These are phyloP conservation scores for Percina caprodes DNA, from an alignment of 2,113 vertebrate species.

Conservation along the genomic window DNA sequence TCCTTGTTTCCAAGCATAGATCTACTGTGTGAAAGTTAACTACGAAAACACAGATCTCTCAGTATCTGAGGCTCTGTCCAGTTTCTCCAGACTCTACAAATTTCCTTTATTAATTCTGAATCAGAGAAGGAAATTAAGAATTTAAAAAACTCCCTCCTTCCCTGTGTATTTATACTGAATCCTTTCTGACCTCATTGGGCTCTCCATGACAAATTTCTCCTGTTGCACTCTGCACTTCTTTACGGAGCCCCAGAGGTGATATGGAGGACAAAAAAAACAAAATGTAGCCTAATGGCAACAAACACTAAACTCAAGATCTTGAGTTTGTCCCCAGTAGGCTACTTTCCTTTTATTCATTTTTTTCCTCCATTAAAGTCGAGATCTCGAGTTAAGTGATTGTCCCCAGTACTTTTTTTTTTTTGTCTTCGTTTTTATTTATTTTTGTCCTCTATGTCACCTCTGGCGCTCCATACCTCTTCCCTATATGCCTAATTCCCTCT, in stretches of 20 bases:
- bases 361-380: too few relatives aligned
- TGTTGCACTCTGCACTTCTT: neutral
- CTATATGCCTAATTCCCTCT: neutral
- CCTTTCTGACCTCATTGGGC: conserved; percentile 17
- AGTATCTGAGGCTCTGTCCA: conserved; percentile 32
- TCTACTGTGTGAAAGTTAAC: neutral
- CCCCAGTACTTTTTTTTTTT: too few relatives aligned
- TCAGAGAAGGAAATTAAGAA: conserved; percentile 44
- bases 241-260: too few relatives aligned
- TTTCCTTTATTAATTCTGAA: conserved; percentile 76
- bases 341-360: too few relatives aligned
- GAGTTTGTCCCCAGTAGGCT: too few relatives aligned
- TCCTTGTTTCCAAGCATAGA: conserved; percentile 10
- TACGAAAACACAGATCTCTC: conserved; percentile 15
- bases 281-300: too few relatives aligned
- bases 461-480: neutral
- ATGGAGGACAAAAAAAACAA: too few relatives aligned
- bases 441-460: too few relatives aligned
- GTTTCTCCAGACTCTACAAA: conserved; percentile 57
- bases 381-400: too few relatives aligned
- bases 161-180: neutral
- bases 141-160: neutral
- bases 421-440: too few relatives aligned
- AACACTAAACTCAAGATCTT: too few relatives aligned
- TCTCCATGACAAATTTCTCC: neutral